Conservation (phyloP, 1,140 invertebrate species). For the Penaeus chinensis region DNA sequence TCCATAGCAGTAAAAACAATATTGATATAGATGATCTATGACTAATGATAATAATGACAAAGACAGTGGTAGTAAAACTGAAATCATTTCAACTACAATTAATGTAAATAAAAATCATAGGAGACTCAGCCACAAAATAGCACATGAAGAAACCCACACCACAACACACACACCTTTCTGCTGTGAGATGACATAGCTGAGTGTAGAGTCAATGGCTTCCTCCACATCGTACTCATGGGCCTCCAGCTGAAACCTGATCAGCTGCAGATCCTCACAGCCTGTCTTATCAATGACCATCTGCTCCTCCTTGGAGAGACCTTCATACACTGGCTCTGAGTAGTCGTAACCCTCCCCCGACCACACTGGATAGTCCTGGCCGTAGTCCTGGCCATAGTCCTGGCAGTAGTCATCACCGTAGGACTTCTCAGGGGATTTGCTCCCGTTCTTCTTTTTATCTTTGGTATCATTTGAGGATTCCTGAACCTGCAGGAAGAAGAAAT, state of each 20-base stretch:
- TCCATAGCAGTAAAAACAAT: too few relatives aligned
- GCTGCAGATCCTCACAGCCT: constrained; percentile 47
- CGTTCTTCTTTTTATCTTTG: constrained; percentile 31
- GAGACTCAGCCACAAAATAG: too few relatives aligned
- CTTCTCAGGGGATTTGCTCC: constrained; percentile 1
- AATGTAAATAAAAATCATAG: not conserved
- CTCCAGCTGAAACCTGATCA: constrained; percentile 39
- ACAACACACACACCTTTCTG: constrained; percentile 33
- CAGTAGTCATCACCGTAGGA: not conserved
- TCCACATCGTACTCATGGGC: constrained; percentile 56
- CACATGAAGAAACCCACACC: not conserved
- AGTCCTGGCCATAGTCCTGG: constrained; percentile 12
- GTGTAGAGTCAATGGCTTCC: constrained; percentile 45
- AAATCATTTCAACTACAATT: not conserved
- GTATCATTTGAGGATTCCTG: constrained; percentile 25
- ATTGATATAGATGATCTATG: too few relatives aligned
- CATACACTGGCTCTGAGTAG: constrained; percentile 32
- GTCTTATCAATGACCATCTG: constrained; percentile 42
- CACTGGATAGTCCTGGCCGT: constrained; percentile 7
- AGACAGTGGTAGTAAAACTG: not conserved
- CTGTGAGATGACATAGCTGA: constrained; percentile 41
- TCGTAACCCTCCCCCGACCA: constrained; percentile 24
- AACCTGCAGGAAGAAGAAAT: not conserved
- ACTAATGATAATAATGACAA: not conserved
- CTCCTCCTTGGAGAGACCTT: constrained; percentile 40